These are phyloP conservation scores for Ameiurus melas DNA, from an alignment of 2,113 vertebrate genomes.

Conservation along the genomic window DNA sequence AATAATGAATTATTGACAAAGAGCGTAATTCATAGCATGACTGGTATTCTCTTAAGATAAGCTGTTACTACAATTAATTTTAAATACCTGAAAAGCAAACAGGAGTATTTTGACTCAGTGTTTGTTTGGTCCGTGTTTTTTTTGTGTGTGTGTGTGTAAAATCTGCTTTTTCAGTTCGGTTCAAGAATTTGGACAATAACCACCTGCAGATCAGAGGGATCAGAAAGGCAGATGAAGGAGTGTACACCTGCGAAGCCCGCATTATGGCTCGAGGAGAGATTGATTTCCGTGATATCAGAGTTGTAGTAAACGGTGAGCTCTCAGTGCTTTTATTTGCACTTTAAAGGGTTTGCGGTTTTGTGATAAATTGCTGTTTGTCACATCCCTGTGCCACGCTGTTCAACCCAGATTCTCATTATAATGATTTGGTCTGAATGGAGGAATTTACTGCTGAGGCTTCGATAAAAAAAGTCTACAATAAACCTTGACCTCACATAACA, in stretches of 20 bases:
- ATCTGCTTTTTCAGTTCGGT: conserved; percentile 76
- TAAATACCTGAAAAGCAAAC: not conserved
- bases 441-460: conserved; percentile 10
- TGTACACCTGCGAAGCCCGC: conserved; percentile 90
- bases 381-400: conserved; percentile 5
- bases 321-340: conserved; percentile 18
- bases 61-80: not conserved
- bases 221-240: conserved; percentile 94
- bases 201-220: conserved; percentile 95
- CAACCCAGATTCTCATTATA: conserved; percentile 18
- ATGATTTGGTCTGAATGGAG: conserved; percentile 8
- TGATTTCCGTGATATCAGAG: conserved; percentile 90
- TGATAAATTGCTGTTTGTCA: conserved; percentile 16
- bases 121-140: not conserved
- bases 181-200: conserved; percentile 89
- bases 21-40: not conserved
- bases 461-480: not conserved
- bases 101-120: not conserved
- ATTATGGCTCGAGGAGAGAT: conserved; percentile 94
- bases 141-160: not conserved
- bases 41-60: conserved; percentile 4
- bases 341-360: not conserved
- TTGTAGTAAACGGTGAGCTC: conserved; percentile 93
- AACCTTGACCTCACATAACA: not conserved
- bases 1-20: not conserved